Evolutionary conservation across 1,140 invertebrate species (phyloP), one percentile per base, ranked within the genome.

Genomic region (Drosophila jambulina): DNA sequence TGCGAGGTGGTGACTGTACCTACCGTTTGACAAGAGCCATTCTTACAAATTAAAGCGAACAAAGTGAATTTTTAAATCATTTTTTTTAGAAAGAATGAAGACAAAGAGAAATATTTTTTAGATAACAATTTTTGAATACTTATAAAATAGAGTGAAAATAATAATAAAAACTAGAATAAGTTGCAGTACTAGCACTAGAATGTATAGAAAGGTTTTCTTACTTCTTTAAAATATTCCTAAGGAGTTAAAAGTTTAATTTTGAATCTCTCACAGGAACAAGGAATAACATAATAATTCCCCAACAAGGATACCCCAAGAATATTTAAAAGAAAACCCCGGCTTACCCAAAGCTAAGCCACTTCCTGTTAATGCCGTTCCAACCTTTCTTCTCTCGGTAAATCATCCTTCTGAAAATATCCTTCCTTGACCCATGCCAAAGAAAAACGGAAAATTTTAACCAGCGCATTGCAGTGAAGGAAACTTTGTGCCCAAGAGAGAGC

Each of bases 391-490:
- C 64, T 21, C 21, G 19, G 48, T 70, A 36, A 43, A 42, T 51
- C 67, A 57, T 57, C 27, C 43, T 23, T 56, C 27, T 23, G 15
- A n/a, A 71, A 42, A 36, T 38, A 38, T 43, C 68, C 23, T 21
- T 72, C 58, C 38, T 71, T 19, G 48, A 23, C 69, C 36, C 43
- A 13, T 36, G 40, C 23, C 54, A 19, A 43, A 23, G 9, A 45
- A 57, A 68, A 60, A 42, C 21, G 36, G 49, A 49, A 48, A 56
- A 59, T 59, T 54, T 81, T 60, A 34, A 60, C 48, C 67, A 68
- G 69, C 82, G 82, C 82, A 86, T 72, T 86, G 78, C 82, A 79
- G 78, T 53, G 53, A 78, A 43, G 57, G 38, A 77, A 85, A 81
- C 69, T 85, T 85, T 64, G 56, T 53, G 43, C 43, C 68, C 57